Conservation (phyloP, 2,797 vertebrate species). For the Catamblyrhynchus diadema region DNA sequence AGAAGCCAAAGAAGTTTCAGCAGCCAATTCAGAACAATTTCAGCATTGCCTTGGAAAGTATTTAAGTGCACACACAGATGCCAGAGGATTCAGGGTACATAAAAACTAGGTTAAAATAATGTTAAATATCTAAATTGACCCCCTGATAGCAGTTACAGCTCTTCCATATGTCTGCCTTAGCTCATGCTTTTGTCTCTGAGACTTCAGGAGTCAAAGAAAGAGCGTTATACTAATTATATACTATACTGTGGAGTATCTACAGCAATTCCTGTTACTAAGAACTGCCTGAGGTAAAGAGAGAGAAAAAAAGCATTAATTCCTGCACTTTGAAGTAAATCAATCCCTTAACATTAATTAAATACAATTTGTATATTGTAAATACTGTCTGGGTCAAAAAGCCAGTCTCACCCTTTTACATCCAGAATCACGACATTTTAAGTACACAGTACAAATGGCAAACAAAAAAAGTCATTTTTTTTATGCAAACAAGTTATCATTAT, state of each 20-base stretch:
- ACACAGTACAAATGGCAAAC: background rate
- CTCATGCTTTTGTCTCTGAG: background rate
- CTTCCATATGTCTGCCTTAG: background rate
- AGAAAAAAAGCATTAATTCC: conserved; percentile 16
- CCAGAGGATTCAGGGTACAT: background rate
- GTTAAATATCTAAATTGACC: conserved; percentile 37
- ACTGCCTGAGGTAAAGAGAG: conserved; percentile 23
- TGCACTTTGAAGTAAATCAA: conserved; percentile 27
- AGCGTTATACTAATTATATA: conserved; percentile 30
- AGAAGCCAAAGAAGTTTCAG: background rate
- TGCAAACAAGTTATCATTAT: background rate
- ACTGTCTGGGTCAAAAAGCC: background rate
- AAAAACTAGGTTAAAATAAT: conserved; percentile 32
- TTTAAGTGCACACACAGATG: background rate
- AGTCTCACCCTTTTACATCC: background rate
- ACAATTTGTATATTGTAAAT: background rate
- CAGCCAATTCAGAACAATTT: background rate
- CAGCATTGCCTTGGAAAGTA: background rate
- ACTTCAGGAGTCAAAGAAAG: conserved; percentile 3
- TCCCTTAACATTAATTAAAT: background rate
- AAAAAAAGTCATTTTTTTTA: background rate
- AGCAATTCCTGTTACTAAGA: conserved; percentile 2
- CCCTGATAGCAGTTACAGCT: conserved; percentile 16
- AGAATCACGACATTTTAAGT: background rate
- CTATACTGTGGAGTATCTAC: conserved; percentile 2